Evolutionary conservation across 2,888 invertebrate genomes (phyloP).

Genomic region (Eremobia ochroleuca): DNA sequence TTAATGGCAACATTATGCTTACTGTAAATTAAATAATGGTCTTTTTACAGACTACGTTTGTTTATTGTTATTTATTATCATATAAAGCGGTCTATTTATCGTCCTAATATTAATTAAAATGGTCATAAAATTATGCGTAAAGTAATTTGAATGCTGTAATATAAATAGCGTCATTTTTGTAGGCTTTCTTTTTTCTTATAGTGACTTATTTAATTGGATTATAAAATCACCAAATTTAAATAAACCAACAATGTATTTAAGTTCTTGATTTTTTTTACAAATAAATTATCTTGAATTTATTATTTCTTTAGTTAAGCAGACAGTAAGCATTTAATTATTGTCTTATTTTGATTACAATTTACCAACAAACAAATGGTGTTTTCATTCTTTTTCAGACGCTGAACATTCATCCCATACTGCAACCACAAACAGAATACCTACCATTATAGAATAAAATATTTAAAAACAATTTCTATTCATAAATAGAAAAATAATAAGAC

Average conservation of each 20-base stretch:
- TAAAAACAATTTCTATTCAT: not conserved
- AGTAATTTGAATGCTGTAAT: conserved; percentile 21
- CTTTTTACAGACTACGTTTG: conserved; percentile 36
- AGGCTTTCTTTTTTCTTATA: conserved; percentile 27
- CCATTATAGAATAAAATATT: not conserved
- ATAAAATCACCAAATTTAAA: not conserved
- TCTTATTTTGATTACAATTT: not conserved
- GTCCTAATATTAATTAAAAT: conserved; percentile 17
- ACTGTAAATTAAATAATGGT: conserved; percentile 38
- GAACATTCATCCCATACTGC: not conserved
- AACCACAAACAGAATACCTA: not conserved
- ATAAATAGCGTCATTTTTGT: not conserved
- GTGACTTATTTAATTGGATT: not conserved
- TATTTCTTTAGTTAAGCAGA: not conserved
- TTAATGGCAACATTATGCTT: conserved; percentile 26
- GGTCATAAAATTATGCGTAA: conserved; percentile 34
- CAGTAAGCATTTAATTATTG: not conserved
- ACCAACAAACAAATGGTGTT: not conserved
- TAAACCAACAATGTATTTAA: not conserved
- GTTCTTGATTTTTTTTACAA: not conserved
- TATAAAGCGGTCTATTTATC: conserved; percentile 30
- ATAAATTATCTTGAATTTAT: not conserved
- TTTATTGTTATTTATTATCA: conserved; percentile 38
- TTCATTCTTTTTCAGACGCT: not conserved
- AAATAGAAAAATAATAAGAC: conserved; percentile 13